These are phyloP conservation scores for Sinotaia quadrata DNA, from an alignment of 2,888 invertebrate species.

Conservation along the genomic window DNA sequence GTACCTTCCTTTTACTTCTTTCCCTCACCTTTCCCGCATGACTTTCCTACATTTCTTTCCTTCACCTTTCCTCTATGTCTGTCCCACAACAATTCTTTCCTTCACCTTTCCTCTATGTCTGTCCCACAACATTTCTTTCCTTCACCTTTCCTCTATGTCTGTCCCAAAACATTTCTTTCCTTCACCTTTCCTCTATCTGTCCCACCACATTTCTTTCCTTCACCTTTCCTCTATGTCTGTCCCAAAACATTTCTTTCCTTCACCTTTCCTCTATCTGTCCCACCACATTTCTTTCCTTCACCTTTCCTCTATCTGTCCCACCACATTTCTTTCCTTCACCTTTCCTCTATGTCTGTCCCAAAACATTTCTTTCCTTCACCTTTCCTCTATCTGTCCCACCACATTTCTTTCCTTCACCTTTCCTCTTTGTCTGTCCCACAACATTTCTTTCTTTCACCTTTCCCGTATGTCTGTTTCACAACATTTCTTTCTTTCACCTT, in stretches of 20 bases:
- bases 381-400: not conserved
- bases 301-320: not conserved
- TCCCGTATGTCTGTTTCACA: not conserved
- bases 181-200: not conserved
- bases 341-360: not conserved
- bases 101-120: not conserved
- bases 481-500: not conserved
- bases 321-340: not conserved
- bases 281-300: not conserved
- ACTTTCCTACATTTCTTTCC: not conserved
- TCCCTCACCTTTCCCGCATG: not conserved
- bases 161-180: not conserved
- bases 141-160: not conserved
- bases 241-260: not conserved
- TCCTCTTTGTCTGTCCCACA: not conserved
- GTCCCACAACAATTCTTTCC: slow-evolving; percentile 2
- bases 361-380: not conserved
- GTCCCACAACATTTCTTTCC: not conserved
- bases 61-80: not conserved
- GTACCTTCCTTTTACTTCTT: not conserved
- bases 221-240: not conserved
- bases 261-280: not conserved
- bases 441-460: not conserved
- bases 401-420: not conserved
- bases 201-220: not conserved